Evolutionary conservation across 2,888 invertebrate species (phyloP), one percentile per base, ranked within the genome.

Genomic region (Hirtodrosophila trivittata): DNA sequence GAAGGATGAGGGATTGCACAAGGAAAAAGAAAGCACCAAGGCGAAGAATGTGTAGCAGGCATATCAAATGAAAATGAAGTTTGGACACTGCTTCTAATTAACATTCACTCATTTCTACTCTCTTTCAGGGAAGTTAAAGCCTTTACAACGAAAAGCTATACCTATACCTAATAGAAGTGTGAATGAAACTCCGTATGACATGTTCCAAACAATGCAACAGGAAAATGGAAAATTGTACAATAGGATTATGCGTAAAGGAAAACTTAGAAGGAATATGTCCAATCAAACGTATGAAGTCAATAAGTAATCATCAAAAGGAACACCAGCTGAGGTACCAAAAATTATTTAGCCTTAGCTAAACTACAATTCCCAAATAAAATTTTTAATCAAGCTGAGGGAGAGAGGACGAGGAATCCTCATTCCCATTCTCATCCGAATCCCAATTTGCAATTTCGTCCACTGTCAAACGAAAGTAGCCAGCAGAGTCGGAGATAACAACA

Each of bases 391-490:
- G 43, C 41, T 45, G 12, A 42, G 32, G 5, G 2, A 21, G 18
- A 21, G 55, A 30, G 42, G 71, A 54, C 42, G 18, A 58, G 3
- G 18, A 2, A 21, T 21, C 18, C 18, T 2, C 18, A 21, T 21
- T 3, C 18, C 2, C 18, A 21, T 21, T 21, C 18, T 3, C 18
- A 21, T 21, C 18, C 18, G 18, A 66, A 65, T 52, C 58, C 42
- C 62, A 78, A 62, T 75, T 78, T 57, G 42, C 18, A 47, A 66
- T 70, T 47, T 64, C 58, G 66, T 70, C 25, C 58, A 65, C 57
- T 70, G 65, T 70, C 75, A 75, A 75, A 55, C 38, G 43, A 64
- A 63, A 70, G 52, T 51, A 49, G 51, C 56, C 55, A 69, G 45
- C 69, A 39, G 46, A 70, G 30, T 37, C 35, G 35, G 49, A 62